A percentile compares a stretch with the other conserved stretches of the same genome.
These are phyloP conservation scores for Ctenoplectra terminalis DNA, from an alignment of 1,140 invertebrate genomes.

Conservation along the genomic window DNA sequence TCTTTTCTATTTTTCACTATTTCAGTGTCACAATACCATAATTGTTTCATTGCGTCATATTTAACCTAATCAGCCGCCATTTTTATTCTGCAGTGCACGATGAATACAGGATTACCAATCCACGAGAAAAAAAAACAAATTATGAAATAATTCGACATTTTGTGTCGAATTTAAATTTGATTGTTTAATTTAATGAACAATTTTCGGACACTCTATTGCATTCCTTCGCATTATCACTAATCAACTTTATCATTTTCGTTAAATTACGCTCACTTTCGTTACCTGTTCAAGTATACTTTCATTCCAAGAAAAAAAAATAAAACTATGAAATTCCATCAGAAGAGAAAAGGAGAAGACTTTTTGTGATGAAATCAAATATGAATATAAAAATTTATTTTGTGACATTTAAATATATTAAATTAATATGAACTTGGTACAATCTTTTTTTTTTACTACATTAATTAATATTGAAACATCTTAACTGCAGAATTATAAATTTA, in stretches of 20 bases:
- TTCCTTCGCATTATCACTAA: background rate
- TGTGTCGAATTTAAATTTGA: background rate
- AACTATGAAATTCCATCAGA: background rate
- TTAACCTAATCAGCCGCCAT: background rate
- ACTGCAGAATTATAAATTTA: background rate
- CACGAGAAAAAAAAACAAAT: background rate
- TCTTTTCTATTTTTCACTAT: too few relatives aligned
- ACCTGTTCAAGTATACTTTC: background rate
- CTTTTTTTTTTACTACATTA: background rate
- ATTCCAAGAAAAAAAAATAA: background rate
- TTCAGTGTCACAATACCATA: too few relatives aligned
- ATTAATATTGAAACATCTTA: background rate
- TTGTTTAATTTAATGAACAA: background rate
- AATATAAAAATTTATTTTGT: background rate
- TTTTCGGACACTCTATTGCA: conserved; percentile 3
- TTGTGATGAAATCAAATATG: background rate
- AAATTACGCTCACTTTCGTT: background rate
- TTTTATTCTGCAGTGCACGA: background rate
- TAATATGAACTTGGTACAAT: background rate
- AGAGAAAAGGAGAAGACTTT: background rate
- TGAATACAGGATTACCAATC: background rate
- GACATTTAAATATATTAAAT: background rate
- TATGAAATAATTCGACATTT: background rate
- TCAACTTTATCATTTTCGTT: background rate
- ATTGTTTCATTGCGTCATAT: too few relatives aligned